Evolutionary conservation across 1,140 invertebrate species (phyloP).

Genomic region (Pseudomyrmex concolor): DNA sequence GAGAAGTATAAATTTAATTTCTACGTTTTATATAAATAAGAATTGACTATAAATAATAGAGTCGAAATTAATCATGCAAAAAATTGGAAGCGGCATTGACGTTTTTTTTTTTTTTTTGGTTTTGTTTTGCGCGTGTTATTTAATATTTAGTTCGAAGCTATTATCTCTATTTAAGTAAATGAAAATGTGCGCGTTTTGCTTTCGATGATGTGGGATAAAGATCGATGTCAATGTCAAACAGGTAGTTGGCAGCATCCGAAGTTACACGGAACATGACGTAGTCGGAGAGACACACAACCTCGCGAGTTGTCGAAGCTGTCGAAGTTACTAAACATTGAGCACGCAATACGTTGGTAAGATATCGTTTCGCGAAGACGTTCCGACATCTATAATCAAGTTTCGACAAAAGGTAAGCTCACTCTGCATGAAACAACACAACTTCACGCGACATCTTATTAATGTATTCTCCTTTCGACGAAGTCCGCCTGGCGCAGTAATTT

Average conservation of each 20-base stretch:
- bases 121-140: too few species aligned
- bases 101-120: too few species aligned
- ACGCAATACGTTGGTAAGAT: constrained; percentile 27
- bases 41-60: not conserved
- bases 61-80: too few species aligned
- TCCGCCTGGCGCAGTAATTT: not conserved
- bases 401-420: constrained; percentile 37
- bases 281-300: constrained; percentile 14
- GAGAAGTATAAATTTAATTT: too few species aligned
- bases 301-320: constrained; percentile 44
- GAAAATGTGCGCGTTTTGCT: not conserved
- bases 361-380: constrained; percentile 43
- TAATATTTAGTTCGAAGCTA: too few species aligned
- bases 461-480: not conserved
- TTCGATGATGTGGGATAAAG: constrained; percentile 20
- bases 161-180: not conserved
- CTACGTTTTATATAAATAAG: too few species aligned
- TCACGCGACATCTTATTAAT: constrained; percentile 14
- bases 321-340: constrained; percentile 29
- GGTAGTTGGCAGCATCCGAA: constrained; percentile 34
- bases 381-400: constrained; percentile 39
- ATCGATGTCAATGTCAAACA: constrained; percentile 25
- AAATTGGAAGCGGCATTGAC: too few species aligned
- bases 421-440: not conserved
- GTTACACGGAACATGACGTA: constrained; percentile 32